These are phyloP conservation scores for Sarcophaga bullata DNA, from an alignment of 1,140 invertebrate genomes.

Conservation along the genomic window DNA sequence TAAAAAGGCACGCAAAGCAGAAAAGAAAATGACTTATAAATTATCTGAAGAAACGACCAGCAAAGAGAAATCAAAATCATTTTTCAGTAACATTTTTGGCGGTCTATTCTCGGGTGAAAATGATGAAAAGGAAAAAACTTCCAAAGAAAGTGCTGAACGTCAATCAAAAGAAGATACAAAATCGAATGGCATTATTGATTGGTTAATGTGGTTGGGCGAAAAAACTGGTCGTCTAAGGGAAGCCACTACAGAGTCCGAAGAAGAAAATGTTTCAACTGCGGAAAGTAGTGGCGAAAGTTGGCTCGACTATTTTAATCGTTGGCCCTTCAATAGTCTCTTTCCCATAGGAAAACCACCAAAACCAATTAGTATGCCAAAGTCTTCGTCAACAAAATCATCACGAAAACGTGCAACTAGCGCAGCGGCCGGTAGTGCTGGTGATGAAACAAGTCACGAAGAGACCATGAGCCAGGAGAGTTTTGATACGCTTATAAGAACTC, in stretches of 20 bases:
- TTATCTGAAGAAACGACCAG: not conserved
- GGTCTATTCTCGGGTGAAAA: conserved; percentile 44
- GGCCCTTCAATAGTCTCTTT: conserved; percentile 58
- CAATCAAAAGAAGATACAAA: conserved; percentile 45
- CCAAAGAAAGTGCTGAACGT: conserved; percentile 40
- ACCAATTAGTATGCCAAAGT: conserved; percentile 41
- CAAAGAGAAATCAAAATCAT: conserved; percentile 45
- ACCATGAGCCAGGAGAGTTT: conserved; percentile 65
- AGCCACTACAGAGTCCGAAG: conserved; percentile 22
- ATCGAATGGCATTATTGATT: conserved; percentile 61
- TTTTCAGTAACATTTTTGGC: conserved; percentile 35
- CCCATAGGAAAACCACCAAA: conserved; percentile 50
- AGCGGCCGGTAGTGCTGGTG: conserved; percentile 13
- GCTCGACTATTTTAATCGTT: conserved; percentile 54
- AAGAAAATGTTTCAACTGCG: conserved; percentile 34
- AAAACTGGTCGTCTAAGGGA: conserved; percentile 24
- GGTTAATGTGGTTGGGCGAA: conserved; percentile 60
- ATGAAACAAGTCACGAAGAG: conserved; percentile 33
- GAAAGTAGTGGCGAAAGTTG: conserved; percentile 45
- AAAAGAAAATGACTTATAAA: conserved; percentile 26
- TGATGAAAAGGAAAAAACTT: conserved; percentile 38
- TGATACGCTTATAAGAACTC: conserved; percentile 69
- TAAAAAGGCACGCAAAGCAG: conserved; percentile 38
- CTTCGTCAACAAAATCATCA: conserved; percentile 43
- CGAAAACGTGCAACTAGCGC: conserved; percentile 47